phyloP scores from a whole-genome alignment of 2,113 vertebrate species.

The Pteropus alecto region DNA sequence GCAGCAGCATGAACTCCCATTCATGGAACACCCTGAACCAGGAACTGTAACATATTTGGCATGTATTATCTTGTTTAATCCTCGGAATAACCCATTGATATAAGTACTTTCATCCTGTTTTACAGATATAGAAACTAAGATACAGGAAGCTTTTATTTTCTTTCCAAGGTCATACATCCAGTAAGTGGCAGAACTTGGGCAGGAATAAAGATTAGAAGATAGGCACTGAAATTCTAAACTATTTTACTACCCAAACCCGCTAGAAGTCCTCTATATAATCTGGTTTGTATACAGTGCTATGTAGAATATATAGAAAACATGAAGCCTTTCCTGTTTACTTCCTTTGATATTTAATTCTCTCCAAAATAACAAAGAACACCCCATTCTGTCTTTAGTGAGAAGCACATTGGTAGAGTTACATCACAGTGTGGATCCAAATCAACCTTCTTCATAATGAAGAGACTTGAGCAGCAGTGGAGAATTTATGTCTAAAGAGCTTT shows the following conservation, averaged over 20 bases:
- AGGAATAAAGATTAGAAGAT: neutral
- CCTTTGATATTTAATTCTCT: neutral
- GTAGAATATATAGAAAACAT: neutral
- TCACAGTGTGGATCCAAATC: neutral
- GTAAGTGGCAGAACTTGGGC: neutral
- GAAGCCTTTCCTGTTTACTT: neutral
- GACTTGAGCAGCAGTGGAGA: neutral
- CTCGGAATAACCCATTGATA: neutral
- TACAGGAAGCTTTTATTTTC: neutral
- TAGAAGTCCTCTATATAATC: neutral
- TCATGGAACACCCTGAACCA: neutral
- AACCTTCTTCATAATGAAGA: conserved; percentile 10
- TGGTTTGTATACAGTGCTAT: neutral
- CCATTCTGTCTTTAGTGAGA: conserved; percentile 10
- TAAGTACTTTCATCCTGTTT: neutral
- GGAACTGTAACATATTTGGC: neutral
- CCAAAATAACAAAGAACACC: neutral
- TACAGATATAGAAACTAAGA: neutral
- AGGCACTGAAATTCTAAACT: neutral
- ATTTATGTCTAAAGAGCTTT: conserved; percentile 31
- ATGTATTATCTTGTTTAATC: neutral
- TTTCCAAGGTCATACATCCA: neutral
- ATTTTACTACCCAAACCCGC: neutral
- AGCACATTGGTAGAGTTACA: neutral
- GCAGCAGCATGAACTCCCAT: neutral